phyloP scores from a whole-genome alignment of 1,140 invertebrate genomes.

The Diorhabda elongata region DNA sequence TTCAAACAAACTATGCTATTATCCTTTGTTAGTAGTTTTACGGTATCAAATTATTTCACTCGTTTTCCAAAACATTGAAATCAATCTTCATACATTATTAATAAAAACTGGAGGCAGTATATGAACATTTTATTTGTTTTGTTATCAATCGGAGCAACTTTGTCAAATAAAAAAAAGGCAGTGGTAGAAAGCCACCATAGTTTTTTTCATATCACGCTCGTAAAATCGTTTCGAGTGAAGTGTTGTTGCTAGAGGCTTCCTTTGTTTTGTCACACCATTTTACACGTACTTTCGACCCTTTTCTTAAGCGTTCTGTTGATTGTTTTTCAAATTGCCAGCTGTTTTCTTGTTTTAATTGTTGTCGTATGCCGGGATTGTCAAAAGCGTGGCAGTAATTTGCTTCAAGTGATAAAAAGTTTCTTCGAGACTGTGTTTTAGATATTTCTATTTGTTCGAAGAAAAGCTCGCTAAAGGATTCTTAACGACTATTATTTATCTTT shows the following conservation, averaged over 20 bases:
- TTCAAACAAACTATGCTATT: too few species aligned
- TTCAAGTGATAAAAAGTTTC: constrained; percentile 7
- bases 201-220: not conserved
- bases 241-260: constrained; percentile 5
- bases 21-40: too few species aligned
- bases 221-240: not conserved
- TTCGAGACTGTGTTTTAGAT: not conserved
- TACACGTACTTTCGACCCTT: constrained; percentile 9
- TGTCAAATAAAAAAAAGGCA: not conserved
- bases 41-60: too few species aligned
- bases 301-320: constrained; percentile 8
- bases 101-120: too few species aligned
- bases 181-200: not conserved
- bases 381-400: constrained; percentile 10
- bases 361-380: not conserved
- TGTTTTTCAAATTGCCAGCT: constrained; percentile 12
- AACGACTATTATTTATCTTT: not conserved
- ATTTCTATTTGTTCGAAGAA: not conserved
- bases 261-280: constrained; percentile 10
- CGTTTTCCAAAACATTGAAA: too few species aligned
- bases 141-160: too few species aligned
- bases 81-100: too few species aligned
- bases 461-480: not conserved
- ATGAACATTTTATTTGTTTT: too few species aligned
- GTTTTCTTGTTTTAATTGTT: constrained; percentile 14